Base-by-base conservation (phyloP, 2,888 invertebrate genomes). In the Bellardia pandia region DNA sequence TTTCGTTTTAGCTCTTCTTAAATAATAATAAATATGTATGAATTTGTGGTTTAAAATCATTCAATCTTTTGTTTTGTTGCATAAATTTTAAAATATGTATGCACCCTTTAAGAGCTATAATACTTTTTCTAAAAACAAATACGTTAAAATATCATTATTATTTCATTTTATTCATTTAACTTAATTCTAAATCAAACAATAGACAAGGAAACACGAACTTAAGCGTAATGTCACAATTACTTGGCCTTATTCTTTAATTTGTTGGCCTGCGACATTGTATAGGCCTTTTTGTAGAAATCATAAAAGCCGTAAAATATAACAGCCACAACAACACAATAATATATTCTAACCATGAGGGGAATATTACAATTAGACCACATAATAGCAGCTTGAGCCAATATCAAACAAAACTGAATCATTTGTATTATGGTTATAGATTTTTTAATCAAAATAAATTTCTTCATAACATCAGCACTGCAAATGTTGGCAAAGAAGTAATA, bases 271-370 rank as follows among this genome's bases (percentile, higher is more conserved):
- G n/a, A 48, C 14, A 48, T 64, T 48, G 9, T 9, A 42, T 96
- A 96, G 71, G 95, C 94, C 78, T 94, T 94, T 88, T 94, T 94
- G 89, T 96, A 97, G 92, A 96, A 97, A 80, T 96, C 94, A 89
- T 95, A 95, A 90, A 97, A 97, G 94, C 96, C 95, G 91, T 96
- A 96, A 91, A 96, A 96, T 68, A 96, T 95, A 78, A 96, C 92
- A 81, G 94, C 86, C 3, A 96, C 94, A 89, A 96, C 96, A 0
- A 95, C 94, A 88, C 96, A 94, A 91, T 95, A 96, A 79, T 96
- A 91, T 0, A 91, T 85, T 1, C 95, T 93, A 1, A 96, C 90
- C 0, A 94, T 92, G 23, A 93, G 92, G 0, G 95, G 94, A 1
- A 95, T 94, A 0, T 94, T 93, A 89, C 96, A 96, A 0, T n/a